These are phyloP conservation scores for Phalacrocorax brasilianus DNA, from an alignment of 2,113 vertebrate species.

Conservation along the genomic window DNA sequence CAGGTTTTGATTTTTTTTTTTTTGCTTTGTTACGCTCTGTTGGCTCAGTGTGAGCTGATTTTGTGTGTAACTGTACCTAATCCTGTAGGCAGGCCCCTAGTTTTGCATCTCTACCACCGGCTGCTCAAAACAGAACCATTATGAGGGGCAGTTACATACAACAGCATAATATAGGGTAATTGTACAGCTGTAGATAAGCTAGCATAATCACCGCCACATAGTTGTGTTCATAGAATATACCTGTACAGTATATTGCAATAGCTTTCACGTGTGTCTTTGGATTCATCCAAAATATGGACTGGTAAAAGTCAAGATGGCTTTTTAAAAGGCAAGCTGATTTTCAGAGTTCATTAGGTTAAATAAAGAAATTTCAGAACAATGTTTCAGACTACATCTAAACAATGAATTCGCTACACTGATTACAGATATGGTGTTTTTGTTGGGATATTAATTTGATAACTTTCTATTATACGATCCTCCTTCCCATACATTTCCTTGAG, in stretches of 20 bases:
- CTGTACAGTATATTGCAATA: fast-evolving
- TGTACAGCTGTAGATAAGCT: background rate
- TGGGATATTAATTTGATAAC: background rate
- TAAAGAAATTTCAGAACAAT: background rate
- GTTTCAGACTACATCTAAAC: background rate
- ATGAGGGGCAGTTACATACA: background rate
- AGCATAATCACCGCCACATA: background rate
- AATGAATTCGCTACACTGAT: background rate
- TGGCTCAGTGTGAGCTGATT: background rate
- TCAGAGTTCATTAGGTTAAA: background rate
- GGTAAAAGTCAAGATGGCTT: background rate
- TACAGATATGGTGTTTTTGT: background rate
- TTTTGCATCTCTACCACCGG: background rate
- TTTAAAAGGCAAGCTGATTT: background rate
- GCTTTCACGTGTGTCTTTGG: background rate
- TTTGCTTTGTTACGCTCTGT: background rate
- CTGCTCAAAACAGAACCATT: background rate
- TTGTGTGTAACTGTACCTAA: background rate
- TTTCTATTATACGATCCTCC: fast-evolving
- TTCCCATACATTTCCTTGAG: background rate
- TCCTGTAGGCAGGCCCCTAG: background rate
- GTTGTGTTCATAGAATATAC: background rate
- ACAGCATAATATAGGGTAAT: background rate
- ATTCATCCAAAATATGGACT: background rate
- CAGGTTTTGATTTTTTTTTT: background rate